Conservation (phyloP, 2,797 vertebrate genomes). For the Percopsis omiscomaycus region DNA sequence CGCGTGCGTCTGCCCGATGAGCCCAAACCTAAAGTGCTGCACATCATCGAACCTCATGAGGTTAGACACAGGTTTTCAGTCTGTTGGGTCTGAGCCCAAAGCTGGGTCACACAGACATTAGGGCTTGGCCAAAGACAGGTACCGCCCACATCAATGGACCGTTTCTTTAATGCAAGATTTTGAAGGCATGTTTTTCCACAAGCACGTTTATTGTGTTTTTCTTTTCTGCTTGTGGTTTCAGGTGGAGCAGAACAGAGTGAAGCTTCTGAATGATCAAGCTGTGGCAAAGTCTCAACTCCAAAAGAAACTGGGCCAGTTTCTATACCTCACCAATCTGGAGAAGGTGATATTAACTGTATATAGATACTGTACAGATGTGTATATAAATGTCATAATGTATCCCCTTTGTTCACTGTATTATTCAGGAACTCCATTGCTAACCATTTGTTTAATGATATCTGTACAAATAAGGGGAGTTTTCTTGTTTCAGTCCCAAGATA, state of each 20-base stretch:
- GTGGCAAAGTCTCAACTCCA: slow-evolving; percentile 96
- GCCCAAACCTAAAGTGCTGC: slow-evolving; percentile 92
- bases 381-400: too few relatives aligned
- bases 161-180: slow-evolving; percentile 7
- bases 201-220: slow-evolving; percentile 23
- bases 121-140: not conserved
- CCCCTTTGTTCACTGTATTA: not conserved
- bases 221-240: slow-evolving; percentile 47
- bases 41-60: slow-evolving; percentile 98
- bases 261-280: slow-evolving; percentile 95
- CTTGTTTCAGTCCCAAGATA: slow-evolving; percentile 89
- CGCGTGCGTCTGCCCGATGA: slow-evolving; percentile 91
- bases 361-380: too few relatives aligned
- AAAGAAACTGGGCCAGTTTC: slow-evolving; percentile 95
- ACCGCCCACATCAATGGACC: not conserved
- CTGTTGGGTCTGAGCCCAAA: not conserved
- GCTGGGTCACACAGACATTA: not conserved
- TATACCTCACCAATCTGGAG: slow-evolving; percentile 96
- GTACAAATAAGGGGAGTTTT: not conserved
- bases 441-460: not conserved
- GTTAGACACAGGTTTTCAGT: slow-evolving; percentile 55
- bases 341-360: slow-evolving; percentile 78
- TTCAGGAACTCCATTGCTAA: not conserved
- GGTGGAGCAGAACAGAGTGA: slow-evolving; percentile 97
- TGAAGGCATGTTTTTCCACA: slow-evolving; percentile 6